These are phyloP conservation scores for Catharus ustulatus DNA, from an alignment of 2,797 vertebrate species.

Conservation along the genomic window DNA sequence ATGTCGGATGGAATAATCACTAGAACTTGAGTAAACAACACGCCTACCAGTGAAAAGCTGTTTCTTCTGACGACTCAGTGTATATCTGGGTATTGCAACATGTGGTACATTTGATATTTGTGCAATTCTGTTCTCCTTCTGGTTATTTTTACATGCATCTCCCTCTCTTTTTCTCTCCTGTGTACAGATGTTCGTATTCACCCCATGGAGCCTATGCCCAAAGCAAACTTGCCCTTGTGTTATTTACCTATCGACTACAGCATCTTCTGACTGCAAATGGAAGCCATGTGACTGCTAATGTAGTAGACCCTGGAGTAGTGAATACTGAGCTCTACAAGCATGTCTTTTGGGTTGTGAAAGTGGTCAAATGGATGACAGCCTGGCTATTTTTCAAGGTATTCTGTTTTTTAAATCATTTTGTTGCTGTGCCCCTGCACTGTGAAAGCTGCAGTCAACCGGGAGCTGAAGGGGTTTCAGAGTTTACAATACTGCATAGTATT, in stretches of 20 bases:
- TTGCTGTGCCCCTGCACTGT: neutral
- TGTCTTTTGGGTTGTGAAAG: constrained; percentile 78
- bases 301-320: constrained; percentile 92
- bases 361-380: constrained; percentile 79
- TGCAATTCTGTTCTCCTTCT: neutral
- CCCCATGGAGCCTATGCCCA: constrained; percentile 88
- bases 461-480: neutral
- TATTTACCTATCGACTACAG: constrained; percentile 89
- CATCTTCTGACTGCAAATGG: constrained; percentile 76
- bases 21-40: neutral
- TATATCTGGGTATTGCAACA: constrained; percentile 1
- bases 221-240: constrained; percentile 92
- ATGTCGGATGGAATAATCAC: neutral
- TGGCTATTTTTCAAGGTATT: constrained; percentile 87
- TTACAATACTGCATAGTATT: neutral
- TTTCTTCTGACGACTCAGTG: neutral
- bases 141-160: neutral
- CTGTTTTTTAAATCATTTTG: accelerated
- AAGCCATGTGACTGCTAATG: constrained; percentile 80
- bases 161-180: neutral
- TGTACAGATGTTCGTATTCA: constrained; percentile 81
- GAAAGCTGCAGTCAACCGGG: neutral
- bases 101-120: neutral
- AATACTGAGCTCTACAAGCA: constrained; percentile 88
- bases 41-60: neutral